These are phyloP conservation scores for Trididemnum miniatum DNA, from an alignment of 23 tunicate genomes.

Conservation along the genomic window DNA sequence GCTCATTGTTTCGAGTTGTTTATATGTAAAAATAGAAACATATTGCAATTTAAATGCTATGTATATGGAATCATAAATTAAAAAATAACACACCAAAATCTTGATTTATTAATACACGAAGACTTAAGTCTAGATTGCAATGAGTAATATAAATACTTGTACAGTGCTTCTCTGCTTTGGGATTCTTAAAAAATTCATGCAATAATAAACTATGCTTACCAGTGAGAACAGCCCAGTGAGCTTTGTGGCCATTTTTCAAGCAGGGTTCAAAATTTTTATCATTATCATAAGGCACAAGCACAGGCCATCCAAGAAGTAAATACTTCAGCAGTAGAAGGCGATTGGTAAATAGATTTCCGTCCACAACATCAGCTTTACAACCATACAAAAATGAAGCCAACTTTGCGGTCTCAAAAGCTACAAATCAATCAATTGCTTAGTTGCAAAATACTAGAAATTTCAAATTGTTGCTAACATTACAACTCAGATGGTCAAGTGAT, in stretches of 20 bases:
- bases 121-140: too few relatives aligned
- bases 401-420: slow-evolving; percentile 32
- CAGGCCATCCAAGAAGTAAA: slow-evolving; percentile 34
- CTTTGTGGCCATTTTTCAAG: slow-evolving; percentile 47
- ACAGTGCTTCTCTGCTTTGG: too few relatives aligned
- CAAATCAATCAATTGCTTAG: neutral
- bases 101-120: too few relatives aligned
- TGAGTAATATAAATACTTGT: too few relatives aligned
- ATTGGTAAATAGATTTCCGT: neutral
- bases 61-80: too few relatives aligned
- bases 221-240: slow-evolving; percentile 71
- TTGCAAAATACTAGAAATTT: neutral
- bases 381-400: slow-evolving; percentile 25
- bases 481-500: too few relatives aligned
- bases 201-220: too few relatives aligned
- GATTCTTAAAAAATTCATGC: too few relatives aligned
- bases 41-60: too few relatives aligned
- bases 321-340: slow-evolving; percentile 12
- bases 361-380: slow-evolving; percentile 23
- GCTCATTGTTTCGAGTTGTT: too few relatives aligned
- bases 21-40: too few relatives aligned
- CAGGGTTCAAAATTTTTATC: slow-evolving; percentile 65
- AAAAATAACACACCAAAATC: too few relatives aligned
- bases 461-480: neutral
- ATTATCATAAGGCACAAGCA: slow-evolving; percentile 60